Evolutionary conservation across 2,113 vertebrate species (phyloP).

Genomic region (Herpetotheres cachinnans): DNA sequence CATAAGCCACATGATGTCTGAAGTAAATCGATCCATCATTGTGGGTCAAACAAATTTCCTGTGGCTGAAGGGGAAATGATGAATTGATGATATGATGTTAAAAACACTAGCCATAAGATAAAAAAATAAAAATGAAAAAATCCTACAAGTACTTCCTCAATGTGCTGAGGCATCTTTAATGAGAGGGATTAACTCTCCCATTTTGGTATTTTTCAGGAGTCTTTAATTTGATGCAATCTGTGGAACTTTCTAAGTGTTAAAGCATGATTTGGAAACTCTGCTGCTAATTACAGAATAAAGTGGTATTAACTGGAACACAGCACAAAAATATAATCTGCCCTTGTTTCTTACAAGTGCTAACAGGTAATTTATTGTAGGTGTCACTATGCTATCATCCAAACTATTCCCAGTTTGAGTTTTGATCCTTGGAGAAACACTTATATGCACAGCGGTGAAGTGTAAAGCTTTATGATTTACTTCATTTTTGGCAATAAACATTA

Average conservation of each 20-base stretch:
- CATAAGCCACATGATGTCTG: neutral
- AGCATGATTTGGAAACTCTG: neutral
- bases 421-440: neutral
- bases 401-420: neutral
- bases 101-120: neutral
- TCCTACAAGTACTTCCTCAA: neutral
- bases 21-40: neutral
- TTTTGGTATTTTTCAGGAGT: neutral
- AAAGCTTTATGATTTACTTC: neutral
- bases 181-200: neutral
- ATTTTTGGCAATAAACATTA: neutral
- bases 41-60: neutral
- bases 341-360: neutral
- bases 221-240: neutral
- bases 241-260: neutral
- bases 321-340: neutral
- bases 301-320: neutral
- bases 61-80: neutral
- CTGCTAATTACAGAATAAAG: neutral
- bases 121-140: neutral
- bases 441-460: neutral
- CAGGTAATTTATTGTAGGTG: neutral
- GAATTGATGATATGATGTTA: neutral
- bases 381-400: neutral
- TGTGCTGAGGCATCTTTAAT: neutral